Conservation (phyloP, 2,888 invertebrate species). For the Leptarthrus brevirostris region DNA sequence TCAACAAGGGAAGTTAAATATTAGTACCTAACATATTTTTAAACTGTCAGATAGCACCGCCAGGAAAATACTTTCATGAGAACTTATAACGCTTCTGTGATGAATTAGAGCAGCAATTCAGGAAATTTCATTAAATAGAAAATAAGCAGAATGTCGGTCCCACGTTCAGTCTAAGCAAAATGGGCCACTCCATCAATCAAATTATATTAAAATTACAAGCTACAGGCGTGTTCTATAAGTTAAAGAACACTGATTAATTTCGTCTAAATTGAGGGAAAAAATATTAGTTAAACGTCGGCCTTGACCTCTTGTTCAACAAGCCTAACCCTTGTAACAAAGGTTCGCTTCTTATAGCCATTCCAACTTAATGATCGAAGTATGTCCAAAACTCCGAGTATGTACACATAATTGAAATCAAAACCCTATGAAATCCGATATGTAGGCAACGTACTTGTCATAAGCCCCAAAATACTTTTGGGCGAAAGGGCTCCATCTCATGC, state of each 20-base stretch:
- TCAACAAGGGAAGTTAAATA: too few relatives aligned
- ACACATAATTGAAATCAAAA: slow-evolving; percentile 4
- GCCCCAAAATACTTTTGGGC: neutral
- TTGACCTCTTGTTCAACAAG: slow-evolving; percentile 7
- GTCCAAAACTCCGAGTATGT: neutral
- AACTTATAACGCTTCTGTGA: too few relatives aligned
- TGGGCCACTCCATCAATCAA: slow-evolving; percentile 17
- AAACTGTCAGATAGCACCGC: too few relatives aligned
- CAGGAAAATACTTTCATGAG: too few relatives aligned
- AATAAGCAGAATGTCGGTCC: too few relatives aligned
- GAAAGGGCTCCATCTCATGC: neutral
- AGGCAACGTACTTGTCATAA: neutral
- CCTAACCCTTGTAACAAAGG: neutral
- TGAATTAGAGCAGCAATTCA: too few relatives aligned
- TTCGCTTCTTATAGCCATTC: neutral
- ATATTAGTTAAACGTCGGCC: neutral
- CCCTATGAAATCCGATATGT: slow-evolving; percentile 4
- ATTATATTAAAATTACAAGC: slow-evolving; percentile 30
- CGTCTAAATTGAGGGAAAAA: neutral
- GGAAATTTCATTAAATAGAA: too few relatives aligned
- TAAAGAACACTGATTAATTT: slow-evolving; percentile 20
- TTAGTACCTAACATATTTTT: too few relatives aligned
- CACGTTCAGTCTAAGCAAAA: too few relatives aligned
- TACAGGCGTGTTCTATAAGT: slow-evolving; percentile 13
- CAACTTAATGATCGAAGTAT: neutral